Evolutionary conservation across 1,140 invertebrate genomes (phyloP).

Genomic region (Thalassaphorura encarpata): DNA sequence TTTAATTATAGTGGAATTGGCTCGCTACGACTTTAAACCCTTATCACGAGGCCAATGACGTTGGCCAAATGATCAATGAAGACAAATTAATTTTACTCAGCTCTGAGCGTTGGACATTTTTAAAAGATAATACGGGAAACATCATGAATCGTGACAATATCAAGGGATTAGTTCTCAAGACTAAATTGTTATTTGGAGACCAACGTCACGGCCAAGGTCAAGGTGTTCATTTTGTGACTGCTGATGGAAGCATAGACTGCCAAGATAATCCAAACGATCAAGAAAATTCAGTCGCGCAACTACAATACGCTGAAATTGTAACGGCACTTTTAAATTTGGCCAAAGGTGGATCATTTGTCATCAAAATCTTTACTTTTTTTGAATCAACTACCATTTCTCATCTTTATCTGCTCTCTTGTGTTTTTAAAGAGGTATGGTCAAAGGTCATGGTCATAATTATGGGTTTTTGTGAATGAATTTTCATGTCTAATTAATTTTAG

Average conservation of each 20-base stretch:
- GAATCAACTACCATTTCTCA: slow-evolving; percentile 67
- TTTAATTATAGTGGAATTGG: no score
- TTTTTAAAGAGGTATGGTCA: slow-evolving; percentile 57
- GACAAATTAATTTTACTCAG: slow-evolving; percentile 74
- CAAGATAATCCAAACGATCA: slow-evolving; percentile 70
- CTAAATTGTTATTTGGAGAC: slow-evolving; percentile 43
- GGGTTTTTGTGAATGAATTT: no score
- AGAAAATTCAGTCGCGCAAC: slow-evolving; percentile 59
- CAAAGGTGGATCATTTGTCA: slow-evolving; percentile 66
- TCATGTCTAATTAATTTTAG: not conserved
- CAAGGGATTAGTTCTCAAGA: not conserved
- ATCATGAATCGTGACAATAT: slow-evolving; percentile 58
- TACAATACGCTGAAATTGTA: slow-evolving; percentile 74
- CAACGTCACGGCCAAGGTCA: no score
- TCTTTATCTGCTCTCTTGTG: slow-evolving; percentile 64
- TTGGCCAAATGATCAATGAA: slow-evolving; percentile 64
- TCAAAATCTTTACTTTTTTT: slow-evolving; percentile 89
- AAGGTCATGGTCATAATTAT: no score
- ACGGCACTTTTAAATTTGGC: slow-evolving; percentile 61
- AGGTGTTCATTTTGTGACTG: slow-evolving; percentile 65
- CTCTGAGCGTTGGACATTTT: slow-evolving; percentile 72
- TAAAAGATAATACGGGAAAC: slow-evolving; percentile 71
- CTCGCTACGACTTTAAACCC: slow-evolving; percentile 77
- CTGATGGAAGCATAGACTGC: slow-evolving; percentile 89
- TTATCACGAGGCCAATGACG: slow-evolving; percentile 74